These are phyloP conservation scores for Centruroides vittatus DNA, from an alignment of 1,140 invertebrate genomes.

Conservation along the genomic window DNA sequence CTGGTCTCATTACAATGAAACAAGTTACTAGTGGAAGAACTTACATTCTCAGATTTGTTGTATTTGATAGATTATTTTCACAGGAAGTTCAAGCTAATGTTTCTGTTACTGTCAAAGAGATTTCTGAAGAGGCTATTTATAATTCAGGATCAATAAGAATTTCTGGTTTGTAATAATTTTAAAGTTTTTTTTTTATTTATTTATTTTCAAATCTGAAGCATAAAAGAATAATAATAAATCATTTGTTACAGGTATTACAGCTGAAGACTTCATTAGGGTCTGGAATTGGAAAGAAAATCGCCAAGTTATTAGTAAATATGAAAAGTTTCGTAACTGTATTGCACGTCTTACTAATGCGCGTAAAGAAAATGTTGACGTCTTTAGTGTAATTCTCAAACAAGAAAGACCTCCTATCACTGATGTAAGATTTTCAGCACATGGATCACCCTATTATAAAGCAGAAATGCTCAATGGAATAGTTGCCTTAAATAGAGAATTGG, in stretches of 20 bases:
- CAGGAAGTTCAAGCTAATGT: constrained; percentile 88
- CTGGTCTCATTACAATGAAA: constrained; percentile 90
- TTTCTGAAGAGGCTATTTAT: constrained; percentile 84
- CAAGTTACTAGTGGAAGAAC: constrained; percentile 63
- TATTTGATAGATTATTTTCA: constrained; percentile 85
- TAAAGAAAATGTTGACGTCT: constrained; percentile 83
- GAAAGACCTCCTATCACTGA: constrained; percentile 81
- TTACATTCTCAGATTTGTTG: constrained; percentile 71
- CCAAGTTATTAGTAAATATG: constrained; percentile 68
- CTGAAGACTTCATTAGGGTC: constrained; percentile 65
- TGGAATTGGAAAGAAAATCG: constrained; percentile 76
- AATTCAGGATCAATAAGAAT: constrained; percentile 82
- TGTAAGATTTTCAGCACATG: constrained; percentile 85
- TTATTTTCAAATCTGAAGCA: no score
- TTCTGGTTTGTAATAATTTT: constrained; percentile 2
- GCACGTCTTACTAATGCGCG: constrained; percentile 65
- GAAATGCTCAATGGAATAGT: constrained; percentile 87
- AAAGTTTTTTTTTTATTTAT: no score
- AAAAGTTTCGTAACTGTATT: constrained; percentile 70
- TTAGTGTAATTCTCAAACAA: constrained; percentile 71
- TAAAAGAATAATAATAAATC: no score
- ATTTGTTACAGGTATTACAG: constrained; percentile 7
- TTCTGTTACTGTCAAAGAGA: constrained; percentile 80
- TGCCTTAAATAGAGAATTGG: constrained; percentile 73
- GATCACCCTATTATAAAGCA: constrained; percentile 88